Conservation (phyloP, 2,888 invertebrate genomes). For the Chorisops tibialis region DNA sequence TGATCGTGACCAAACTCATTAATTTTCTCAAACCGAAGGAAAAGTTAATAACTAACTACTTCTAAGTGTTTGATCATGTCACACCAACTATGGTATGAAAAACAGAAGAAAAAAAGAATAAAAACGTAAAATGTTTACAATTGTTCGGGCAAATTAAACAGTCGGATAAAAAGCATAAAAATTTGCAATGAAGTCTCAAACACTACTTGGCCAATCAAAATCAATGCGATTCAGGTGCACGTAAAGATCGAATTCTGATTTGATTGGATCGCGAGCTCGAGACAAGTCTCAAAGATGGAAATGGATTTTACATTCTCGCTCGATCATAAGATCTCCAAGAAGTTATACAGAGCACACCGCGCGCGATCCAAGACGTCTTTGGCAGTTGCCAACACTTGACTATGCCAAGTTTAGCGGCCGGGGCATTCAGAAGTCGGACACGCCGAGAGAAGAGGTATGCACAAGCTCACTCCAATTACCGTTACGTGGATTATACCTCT, state of each 20-base stretch:
- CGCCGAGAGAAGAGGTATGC: background rate
- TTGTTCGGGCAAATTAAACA: conserved; percentile 7
- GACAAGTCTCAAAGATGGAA: background rate
- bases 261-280: background rate
- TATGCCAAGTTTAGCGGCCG: background rate
- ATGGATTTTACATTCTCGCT: no score
- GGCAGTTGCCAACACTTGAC: background rate
- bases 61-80: conserved; percentile 5
- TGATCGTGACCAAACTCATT: no score
- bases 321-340: background rate
- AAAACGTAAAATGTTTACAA: background rate
- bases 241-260: background rate
- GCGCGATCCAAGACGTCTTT: background rate
- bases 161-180: background rate
- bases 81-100: background rate
- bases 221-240: background rate
- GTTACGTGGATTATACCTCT: conserved; percentile 9
- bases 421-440: background rate
- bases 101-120: no score
- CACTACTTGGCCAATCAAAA: background rate
- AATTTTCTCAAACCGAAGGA: no score
- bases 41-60: background rate
- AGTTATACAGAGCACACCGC: background rate
- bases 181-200: background rate
- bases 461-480: conserved; percentile 10